Conservation (phyloP, 2,797 vertebrate genomes). For the Gorsachius magnificus region DNA sequence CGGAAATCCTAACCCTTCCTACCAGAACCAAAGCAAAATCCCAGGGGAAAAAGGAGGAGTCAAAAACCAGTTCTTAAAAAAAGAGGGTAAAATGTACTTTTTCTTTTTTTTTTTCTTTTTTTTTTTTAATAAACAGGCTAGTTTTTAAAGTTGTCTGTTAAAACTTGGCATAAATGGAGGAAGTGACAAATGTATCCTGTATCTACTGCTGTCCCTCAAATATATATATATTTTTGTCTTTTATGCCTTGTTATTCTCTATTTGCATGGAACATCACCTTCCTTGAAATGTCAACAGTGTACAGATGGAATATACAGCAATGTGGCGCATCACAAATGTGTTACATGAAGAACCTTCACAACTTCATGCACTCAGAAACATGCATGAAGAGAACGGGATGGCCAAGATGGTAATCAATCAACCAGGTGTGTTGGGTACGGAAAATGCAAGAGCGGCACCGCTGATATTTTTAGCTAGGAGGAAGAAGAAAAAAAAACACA, state of each 20-base stretch:
- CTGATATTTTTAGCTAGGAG: slow-evolving; percentile 74
- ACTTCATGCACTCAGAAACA: slow-evolving; percentile 81
- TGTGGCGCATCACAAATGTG: slow-evolving; percentile 71
- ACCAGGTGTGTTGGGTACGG: slow-evolving; percentile 72
- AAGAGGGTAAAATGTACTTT: slow-evolving; percentile 24
- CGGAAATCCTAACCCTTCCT: slow-evolving; percentile 32
- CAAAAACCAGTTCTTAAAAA: slow-evolving; percentile 65
- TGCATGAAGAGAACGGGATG: slow-evolving; percentile 78
- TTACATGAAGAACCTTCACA: slow-evolving; percentile 76
- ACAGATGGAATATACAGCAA: slow-evolving; percentile 75
- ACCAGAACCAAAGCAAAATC: slow-evolving; percentile 55
- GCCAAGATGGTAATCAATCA: slow-evolving; percentile 72
- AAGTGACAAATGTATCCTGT: slow-evolving; percentile 43
- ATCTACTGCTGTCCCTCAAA: slow-evolving; percentile 42
- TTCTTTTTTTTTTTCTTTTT: background rate
- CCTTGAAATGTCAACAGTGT: slow-evolving; percentile 84
- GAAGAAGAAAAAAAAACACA: slow-evolving; percentile 35
- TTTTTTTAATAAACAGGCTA: slow-evolving; percentile 50
- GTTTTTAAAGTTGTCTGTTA: slow-evolving; percentile 54
- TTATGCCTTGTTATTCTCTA: slow-evolving; percentile 38
- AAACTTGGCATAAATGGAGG: slow-evolving; percentile 74
- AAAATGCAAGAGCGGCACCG: slow-evolving; percentile 71
- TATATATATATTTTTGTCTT: background rate
- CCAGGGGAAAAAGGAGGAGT: slow-evolving; percentile 14
- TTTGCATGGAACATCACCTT: slow-evolving; percentile 74